Evolutionary conservation across 2,888 invertebrate species (phyloP).

Genomic region (Hypolimnas misippus): DNA sequence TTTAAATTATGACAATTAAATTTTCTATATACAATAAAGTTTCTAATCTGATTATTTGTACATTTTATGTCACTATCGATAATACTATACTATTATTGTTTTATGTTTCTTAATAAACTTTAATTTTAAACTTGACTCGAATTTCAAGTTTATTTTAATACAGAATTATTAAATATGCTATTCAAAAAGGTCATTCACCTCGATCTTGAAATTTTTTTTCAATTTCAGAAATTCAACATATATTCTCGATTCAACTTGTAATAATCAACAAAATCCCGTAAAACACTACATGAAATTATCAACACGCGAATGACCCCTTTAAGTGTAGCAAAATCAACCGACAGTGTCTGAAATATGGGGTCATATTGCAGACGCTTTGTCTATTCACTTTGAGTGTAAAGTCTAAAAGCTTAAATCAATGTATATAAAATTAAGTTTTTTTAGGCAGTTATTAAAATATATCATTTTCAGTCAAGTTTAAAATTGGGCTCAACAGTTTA

Average conservation of each 20-base stretch:
- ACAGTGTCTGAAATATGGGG: too few species aligned
- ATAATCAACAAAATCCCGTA: too few species aligned
- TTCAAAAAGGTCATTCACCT: too few species aligned
- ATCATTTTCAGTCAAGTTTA: constrained; percentile 52
- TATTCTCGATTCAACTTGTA: too few species aligned
- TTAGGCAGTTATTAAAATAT: neutral
- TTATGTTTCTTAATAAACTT: constrained; percentile 38
- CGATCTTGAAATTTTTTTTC: neutral
- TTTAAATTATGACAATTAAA: neutral
- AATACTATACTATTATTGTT: neutral
- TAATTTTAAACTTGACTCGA: constrained; percentile 34
- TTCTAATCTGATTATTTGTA: constrained; percentile 7
- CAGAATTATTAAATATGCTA: neutral
- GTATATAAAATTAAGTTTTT: too few species aligned
- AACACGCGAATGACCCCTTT: too few species aligned
- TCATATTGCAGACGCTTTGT: too few species aligned
- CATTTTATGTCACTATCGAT: constrained; percentile 5
- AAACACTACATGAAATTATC: too few species aligned
- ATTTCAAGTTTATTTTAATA: neutral
- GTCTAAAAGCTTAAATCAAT: too few species aligned
- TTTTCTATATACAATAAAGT: neutral
- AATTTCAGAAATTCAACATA: too few species aligned
- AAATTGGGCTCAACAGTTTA: constrained; percentile 73
- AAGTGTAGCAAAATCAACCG: too few species aligned
- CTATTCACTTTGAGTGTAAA: too few species aligned